Percentiles rank a stretch among this genome's conserved stretches.
Conservation (phyloP, 2,888 invertebrate genomes). For the Meiosimyza platycephala region DNA sequence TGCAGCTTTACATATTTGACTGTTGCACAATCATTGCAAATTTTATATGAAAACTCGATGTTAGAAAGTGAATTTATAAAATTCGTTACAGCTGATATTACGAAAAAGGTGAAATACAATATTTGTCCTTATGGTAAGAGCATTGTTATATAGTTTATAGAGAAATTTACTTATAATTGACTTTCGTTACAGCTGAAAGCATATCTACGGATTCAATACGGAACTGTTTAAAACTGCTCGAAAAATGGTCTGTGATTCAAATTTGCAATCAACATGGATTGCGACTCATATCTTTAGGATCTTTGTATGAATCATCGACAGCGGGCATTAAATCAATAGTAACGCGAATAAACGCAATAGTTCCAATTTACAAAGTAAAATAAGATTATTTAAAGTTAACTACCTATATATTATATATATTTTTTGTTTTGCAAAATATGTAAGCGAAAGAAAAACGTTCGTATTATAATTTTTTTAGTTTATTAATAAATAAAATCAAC, state of each 20-base stretch:
- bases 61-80: slow-evolving; percentile 77
- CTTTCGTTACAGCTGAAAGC: slow-evolving; percentile 79
- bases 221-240: slow-evolving; percentile 84
- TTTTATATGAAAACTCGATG: slow-evolving; percentile 68
- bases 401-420: no score
- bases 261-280: slow-evolving; percentile 66
- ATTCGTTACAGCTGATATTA: slow-evolving; percentile 75
- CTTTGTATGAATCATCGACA: slow-evolving; percentile 65
- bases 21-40: slow-evolving; percentile 71
- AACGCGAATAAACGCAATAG: slow-evolving; percentile 59
- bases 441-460: slow-evolving; percentile 17
- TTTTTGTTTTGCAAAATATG: slow-evolving; percentile 17
- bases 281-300: slow-evolving; percentile 67
- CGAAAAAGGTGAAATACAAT: slow-evolving; percentile 72
- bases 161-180: neutral
- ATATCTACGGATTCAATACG: slow-evolving; percentile 87
- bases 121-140: slow-evolving; percentile 73
- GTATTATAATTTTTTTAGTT: slow-evolving; percentile 26
- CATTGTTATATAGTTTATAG: neutral
- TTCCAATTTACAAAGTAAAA: slow-evolving; percentile 55
- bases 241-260: slow-evolving; percentile 84
- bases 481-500: slow-evolving; percentile 28
- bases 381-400: no score
- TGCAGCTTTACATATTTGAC: slow-evolving; percentile 80
- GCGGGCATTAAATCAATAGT: slow-evolving; percentile 61